These are phyloP conservation scores for Corvus hawaiiensis DNA, from an alignment of 2,113 vertebrate genomes.

Conservation along the genomic window DNA sequence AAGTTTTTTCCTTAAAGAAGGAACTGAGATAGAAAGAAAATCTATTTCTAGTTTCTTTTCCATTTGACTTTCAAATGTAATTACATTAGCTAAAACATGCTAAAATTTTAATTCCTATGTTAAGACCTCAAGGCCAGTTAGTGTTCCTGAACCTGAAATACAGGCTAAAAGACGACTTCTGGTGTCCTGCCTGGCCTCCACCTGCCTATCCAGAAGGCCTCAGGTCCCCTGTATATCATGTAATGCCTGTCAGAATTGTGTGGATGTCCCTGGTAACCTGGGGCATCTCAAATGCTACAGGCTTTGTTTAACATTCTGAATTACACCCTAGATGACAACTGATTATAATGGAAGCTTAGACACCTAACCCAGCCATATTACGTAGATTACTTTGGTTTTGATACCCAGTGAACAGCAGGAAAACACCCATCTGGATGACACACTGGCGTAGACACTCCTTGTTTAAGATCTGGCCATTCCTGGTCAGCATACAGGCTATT, in stretches of 20 bases:
- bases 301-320: background rate
- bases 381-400: background rate
- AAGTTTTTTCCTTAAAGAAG: background rate
- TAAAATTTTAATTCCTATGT: background rate
- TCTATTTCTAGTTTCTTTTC: background rate
- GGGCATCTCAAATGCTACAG: background rate
- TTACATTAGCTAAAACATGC: background rate
- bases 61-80: background rate
- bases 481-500: background rate
- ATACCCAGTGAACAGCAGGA: background rate
- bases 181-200: background rate
- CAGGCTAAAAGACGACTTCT: background rate
- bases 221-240: background rate
- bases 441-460: background rate
- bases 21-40: background rate
- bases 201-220: background rate
- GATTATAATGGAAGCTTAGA: background rate
- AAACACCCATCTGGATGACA: background rate
- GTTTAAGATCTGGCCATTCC: background rate
- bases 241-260: background rate
- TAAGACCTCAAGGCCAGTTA: background rate
- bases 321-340: background rate
- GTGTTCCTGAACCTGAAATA: background rate
- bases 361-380: background rate
- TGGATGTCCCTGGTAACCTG: background rate